phyloP scores from a whole-genome alignment of 2,113 vertebrate genomes.

The Epinephelus fuscoguttatus region DNA sequence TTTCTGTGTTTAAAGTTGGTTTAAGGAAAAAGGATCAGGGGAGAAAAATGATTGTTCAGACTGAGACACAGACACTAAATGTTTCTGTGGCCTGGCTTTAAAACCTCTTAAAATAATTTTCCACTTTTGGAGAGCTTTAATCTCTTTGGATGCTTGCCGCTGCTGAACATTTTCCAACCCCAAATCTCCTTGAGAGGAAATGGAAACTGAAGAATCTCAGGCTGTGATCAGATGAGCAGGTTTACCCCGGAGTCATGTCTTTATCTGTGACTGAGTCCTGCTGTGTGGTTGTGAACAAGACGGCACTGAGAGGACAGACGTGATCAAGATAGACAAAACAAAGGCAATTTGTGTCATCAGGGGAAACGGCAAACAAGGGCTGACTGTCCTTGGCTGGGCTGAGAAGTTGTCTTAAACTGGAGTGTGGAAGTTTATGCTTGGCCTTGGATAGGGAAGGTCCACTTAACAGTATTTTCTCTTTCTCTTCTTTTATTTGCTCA shows the following conservation, averaged over 20 bases:
- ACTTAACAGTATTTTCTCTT: neutral
- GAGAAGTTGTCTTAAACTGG: neutral
- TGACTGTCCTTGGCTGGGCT: neutral
- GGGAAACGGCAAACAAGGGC: neutral
- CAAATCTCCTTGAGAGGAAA: slow-evolving; percentile 11
- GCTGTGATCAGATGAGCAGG: neutral
- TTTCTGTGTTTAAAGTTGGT: neutral
- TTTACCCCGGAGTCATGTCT: neutral
- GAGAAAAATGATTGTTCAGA: no score
- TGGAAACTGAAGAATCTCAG: slow-evolving; percentile 3
- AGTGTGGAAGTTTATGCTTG: neutral
- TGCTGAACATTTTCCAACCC: neutral
- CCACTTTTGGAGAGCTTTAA: neutral
- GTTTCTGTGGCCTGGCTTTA: no score
- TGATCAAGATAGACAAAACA: slow-evolving; percentile 41
- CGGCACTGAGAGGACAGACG: neutral
- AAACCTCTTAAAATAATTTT: no score
- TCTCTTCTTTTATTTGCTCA: neutral
- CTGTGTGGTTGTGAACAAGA: slow-evolving; percentile 9
- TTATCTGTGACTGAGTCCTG: slow-evolving; percentile 28
- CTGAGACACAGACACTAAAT: no score
- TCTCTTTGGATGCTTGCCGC: neutral
- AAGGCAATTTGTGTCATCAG: neutral
- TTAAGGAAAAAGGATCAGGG: no score
- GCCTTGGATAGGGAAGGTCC: neutral